These are phyloP conservation scores for Drosophila helvetica DNA, from an alignment of 2,888 invertebrate genomes.

Conservation along the genomic window DNA sequence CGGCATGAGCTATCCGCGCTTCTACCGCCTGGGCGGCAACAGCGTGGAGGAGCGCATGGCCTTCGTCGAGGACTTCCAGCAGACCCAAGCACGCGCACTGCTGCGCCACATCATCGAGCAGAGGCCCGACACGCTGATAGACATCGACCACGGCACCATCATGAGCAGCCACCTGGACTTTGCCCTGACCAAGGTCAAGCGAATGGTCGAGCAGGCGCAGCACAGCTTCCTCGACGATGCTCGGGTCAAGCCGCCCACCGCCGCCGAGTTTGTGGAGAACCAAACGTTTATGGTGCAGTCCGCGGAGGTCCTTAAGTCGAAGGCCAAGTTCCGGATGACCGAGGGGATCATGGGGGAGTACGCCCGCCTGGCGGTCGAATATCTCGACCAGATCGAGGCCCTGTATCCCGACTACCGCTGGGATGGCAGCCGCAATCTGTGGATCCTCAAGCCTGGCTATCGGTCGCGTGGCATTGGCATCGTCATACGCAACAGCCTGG, in stretches of 20 bases:
- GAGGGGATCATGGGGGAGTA: slow-evolving; percentile 62
- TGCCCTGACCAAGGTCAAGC: slow-evolving; percentile 64
- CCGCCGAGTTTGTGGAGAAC: slow-evolving; percentile 60
- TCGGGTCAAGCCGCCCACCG: slow-evolving; percentile 48
- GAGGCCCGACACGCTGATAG: slow-evolving; percentile 71
- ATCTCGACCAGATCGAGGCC: slow-evolving; percentile 86
- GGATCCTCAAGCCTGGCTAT: slow-evolving; percentile 95
- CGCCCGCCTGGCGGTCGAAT: slow-evolving; percentile 84
- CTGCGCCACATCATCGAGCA: slow-evolving; percentile 85
- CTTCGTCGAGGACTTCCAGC: slow-evolving; percentile 87
- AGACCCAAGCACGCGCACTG: slow-evolving; percentile 91
- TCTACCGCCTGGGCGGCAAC: slow-evolving; percentile 81
- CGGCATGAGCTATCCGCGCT: slow-evolving; percentile 88
- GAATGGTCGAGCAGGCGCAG: slow-evolving; percentile 65
- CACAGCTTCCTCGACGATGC: slow-evolving; percentile 64
- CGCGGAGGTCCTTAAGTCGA: slow-evolving; percentile 80
- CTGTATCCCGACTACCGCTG: slow-evolving; percentile 87
- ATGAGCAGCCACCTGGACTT: slow-evolving; percentile 56
- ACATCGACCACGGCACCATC: slow-evolving; percentile 85
- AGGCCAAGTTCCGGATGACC: slow-evolving; percentile 66
- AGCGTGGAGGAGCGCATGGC: slow-evolving; percentile 73
- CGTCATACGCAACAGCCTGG: slow-evolving; percentile 89
- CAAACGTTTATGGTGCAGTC: slow-evolving; percentile 71
- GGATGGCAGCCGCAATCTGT: slow-evolving; percentile 93
- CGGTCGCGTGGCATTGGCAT: slow-evolving; percentile 94